phyloP scores from a whole-genome alignment of 2,797 vertebrate genomes.

The Prionace glauca region DNA sequence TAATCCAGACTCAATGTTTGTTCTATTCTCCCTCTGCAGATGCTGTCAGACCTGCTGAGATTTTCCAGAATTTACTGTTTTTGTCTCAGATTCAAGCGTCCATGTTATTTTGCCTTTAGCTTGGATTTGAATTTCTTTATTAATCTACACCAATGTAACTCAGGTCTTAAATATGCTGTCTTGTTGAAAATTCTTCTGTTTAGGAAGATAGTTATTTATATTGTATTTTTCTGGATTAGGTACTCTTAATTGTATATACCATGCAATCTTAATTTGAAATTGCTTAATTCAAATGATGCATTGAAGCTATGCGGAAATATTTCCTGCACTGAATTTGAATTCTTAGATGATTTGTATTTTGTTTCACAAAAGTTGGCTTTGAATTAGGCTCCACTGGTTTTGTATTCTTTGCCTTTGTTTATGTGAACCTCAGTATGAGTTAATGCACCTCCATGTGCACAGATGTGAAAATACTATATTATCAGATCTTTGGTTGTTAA shows the following conservation, averaged over 20 bases:
- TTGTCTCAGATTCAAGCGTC: too few relatives aligned
- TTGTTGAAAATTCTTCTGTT: neutral
- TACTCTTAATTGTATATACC: neutral
- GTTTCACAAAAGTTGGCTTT: neutral
- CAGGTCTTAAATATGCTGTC: neutral
- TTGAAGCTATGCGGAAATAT: neutral
- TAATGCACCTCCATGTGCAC: neutral
- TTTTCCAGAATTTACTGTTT: too few relatives aligned
- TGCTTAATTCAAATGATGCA: neutral
- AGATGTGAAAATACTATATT: neutral
- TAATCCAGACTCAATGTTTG: too few relatives aligned
- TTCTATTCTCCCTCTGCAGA: too few relatives aligned
- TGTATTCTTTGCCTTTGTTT: neutral
- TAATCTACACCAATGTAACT: neutral
- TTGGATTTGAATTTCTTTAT: neutral
- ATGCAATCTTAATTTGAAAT: neutral
- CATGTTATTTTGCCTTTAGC: too few relatives aligned
- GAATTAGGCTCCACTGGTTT: neutral
- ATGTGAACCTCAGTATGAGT: neutral
- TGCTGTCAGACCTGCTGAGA: too few relatives aligned
- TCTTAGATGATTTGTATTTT: neutral
- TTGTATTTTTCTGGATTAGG: neutral
- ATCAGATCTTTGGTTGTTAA: neutral
- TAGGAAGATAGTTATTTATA: neutral
- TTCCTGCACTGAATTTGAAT: neutral